Conservation (phyloP, 1,140 invertebrate species). For the Heterodera carotae region DNA sequence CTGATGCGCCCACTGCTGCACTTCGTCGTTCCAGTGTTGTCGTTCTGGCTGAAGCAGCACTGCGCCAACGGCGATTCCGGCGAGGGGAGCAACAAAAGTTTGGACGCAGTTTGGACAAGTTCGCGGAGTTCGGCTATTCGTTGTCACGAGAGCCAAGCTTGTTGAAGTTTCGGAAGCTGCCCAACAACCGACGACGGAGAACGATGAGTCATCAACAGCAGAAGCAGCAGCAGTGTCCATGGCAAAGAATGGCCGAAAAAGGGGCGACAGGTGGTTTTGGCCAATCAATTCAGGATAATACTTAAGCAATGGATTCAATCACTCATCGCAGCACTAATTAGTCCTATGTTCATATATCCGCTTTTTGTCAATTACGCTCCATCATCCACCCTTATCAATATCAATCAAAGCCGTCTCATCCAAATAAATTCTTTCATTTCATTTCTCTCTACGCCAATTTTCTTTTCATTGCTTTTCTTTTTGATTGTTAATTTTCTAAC, state of each 20-base stretch:
- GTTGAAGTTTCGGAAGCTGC: neutral
- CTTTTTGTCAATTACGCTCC: neutral
- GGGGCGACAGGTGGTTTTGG: neutral
- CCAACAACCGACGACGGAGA: neutral
- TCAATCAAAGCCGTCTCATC: no score
- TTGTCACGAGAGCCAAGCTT: slow-evolving; percentile 4
- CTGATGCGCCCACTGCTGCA: neutral
- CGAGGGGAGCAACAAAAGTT: neutral
- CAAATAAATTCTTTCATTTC: no score
- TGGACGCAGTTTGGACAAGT: neutral
- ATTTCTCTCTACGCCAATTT: neutral
- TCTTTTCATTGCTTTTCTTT: neutral
- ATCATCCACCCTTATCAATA: neutral
- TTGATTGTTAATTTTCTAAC: slow-evolving; percentile 15
- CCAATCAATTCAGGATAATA: neutral
- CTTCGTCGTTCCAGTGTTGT: slow-evolving; percentile 15
- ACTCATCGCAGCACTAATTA: no score
- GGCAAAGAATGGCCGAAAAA: slow-evolving; percentile 5
- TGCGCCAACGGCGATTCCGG: slow-evolving; percentile 15
- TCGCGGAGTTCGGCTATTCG: slow-evolving; percentile 2
- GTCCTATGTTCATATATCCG: no score
- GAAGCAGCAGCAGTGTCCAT: neutral
- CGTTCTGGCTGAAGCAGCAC: slow-evolving; percentile 24
- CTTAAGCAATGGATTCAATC: no score
- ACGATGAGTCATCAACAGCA: neutral